phyloP scores from a whole-genome alignment of 2,888 invertebrate species.

The Cosmia pyralina region DNA sequence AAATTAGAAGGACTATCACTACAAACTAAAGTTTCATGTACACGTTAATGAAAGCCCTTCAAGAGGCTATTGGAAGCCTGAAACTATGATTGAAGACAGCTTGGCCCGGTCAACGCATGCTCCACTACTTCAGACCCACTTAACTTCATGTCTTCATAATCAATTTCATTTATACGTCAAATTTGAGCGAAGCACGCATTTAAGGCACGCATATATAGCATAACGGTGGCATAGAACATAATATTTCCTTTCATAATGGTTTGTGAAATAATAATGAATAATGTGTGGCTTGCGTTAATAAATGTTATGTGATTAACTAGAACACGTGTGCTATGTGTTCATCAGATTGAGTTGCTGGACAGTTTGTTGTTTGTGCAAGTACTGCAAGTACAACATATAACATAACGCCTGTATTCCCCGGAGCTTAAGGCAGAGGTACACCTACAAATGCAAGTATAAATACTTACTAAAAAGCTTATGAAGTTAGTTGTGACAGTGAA shows the following conservation, averaged over 20 bases:
- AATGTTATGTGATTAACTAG: constrained; percentile 16
- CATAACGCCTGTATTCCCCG: too few relatives aligned
- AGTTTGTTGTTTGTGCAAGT: not conserved
- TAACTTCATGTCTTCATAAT: constrained; percentile 47
- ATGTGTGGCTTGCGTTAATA: constrained; percentile 21
- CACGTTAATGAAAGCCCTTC: constrained; percentile 12
- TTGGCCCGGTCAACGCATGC: constrained; percentile 14
- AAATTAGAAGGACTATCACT: constrained; percentile 16
- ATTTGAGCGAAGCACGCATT: constrained; percentile 42
- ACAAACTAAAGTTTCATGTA: constrained; percentile 21
- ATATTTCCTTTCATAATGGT: constrained; percentile 29
- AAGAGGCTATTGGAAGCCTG: constrained; percentile 42
- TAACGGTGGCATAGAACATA: constrained; percentile 23
- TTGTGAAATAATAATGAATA: constrained; percentile 34
- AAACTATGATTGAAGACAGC: constrained; percentile 28
- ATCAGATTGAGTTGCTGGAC: constrained; percentile 6
- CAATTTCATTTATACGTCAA: constrained; percentile 45
- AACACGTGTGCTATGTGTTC: constrained; percentile 25
- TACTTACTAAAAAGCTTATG: not conserved
- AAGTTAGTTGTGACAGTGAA: not conserved
- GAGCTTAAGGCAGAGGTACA: not conserved
- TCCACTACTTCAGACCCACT: constrained; percentile 24
- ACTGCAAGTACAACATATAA: not conserved
- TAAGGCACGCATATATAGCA: too few relatives aligned
- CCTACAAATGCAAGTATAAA: not conserved